Conservation (phyloP, 2,797 vertebrate species). For the Onychomys torridus region DNA sequence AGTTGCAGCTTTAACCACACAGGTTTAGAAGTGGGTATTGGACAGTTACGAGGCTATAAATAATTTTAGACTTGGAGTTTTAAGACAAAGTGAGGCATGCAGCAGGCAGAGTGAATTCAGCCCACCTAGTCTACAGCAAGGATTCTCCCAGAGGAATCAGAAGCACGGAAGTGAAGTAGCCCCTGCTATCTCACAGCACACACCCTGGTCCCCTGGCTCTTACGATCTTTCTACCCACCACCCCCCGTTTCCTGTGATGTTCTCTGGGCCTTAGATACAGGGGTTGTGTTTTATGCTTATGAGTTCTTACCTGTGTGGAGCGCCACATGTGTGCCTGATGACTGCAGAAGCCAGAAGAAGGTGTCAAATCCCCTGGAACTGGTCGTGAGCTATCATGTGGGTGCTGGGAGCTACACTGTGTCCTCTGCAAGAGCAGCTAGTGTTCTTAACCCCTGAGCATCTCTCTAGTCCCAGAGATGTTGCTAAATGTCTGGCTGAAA, state of each 20-base stretch:
- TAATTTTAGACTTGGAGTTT: conserved; percentile 66
- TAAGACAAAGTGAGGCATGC: conserved; percentile 48
- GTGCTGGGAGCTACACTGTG: too few relatives aligned
- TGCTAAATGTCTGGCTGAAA: background rate
- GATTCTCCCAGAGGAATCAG: conserved; percentile 53
- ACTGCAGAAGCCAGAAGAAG: background rate
- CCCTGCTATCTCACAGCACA: background rate
- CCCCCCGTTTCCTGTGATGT: background rate
- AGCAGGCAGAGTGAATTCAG: conserved; percentile 59
- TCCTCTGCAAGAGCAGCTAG: background rate
- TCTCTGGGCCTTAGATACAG: background rate
- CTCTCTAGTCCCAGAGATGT: background rate
- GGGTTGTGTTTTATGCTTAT: background rate
- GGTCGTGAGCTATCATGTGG: background rate
- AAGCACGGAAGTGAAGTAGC: conserved; percentile 3
- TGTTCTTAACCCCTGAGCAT: background rate
- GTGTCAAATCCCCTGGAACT: background rate
- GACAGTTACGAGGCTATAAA: conserved; percentile 67
- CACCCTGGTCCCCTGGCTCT: background rate
- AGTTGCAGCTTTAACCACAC: conserved; percentile 70
- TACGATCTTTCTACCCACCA: background rate
- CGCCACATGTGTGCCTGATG: background rate
- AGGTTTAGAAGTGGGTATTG: conserved; percentile 73
- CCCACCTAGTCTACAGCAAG: conserved; percentile 16
- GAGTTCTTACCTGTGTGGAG: background rate